Conservation (phyloP, 2,888 invertebrate species). For the Dasysyrphus tricinctus region DNA sequence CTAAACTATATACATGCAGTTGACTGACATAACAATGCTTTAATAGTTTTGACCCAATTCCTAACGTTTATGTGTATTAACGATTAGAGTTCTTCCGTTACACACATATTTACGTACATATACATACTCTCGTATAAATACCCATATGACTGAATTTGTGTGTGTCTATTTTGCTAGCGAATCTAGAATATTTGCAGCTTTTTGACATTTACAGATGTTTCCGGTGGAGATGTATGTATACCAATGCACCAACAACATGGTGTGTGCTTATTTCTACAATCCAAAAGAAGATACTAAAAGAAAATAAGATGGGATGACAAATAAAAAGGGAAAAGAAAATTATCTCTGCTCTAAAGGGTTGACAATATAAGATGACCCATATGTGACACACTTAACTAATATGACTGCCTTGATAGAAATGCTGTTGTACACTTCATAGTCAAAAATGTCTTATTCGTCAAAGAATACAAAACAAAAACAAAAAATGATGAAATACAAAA, state of each 20-base stretch:
- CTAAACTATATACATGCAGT: conserved; percentile 45
- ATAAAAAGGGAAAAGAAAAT: conserved; percentile 38
- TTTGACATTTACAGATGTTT: conserved; percentile 67
- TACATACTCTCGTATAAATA: neutral
- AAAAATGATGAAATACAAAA: conserved; percentile 26
- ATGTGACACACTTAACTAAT: conserved; percentile 42
- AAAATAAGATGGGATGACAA: conserved; percentile 1
- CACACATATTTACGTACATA: neutral
- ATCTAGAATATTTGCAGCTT: conserved; percentile 60
- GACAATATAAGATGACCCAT: conserved; percentile 66
- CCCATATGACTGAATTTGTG: neutral
- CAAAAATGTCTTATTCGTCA: conserved; percentile 42
- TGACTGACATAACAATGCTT: conserved; percentile 75
- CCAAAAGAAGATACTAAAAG: conserved; percentile 7
- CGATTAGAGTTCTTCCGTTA: conserved; percentile 74
- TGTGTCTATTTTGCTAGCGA: conserved; percentile 16
- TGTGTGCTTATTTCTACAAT: neutral
- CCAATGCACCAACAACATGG: neutral
- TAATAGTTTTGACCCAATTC: conserved; percentile 76
- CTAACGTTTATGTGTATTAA: conserved; percentile 69
- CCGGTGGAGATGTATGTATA: conserved; percentile 57
- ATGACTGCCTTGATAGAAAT: conserved; percentile 43
- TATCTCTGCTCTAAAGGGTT: conserved; percentile 41
- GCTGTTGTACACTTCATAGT: conserved; percentile 27
- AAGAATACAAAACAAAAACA: conserved; percentile 1